Evolutionary conservation across 2,888 invertebrate genomes (phyloP).

Genomic region (Dynastes grantii): DNA sequence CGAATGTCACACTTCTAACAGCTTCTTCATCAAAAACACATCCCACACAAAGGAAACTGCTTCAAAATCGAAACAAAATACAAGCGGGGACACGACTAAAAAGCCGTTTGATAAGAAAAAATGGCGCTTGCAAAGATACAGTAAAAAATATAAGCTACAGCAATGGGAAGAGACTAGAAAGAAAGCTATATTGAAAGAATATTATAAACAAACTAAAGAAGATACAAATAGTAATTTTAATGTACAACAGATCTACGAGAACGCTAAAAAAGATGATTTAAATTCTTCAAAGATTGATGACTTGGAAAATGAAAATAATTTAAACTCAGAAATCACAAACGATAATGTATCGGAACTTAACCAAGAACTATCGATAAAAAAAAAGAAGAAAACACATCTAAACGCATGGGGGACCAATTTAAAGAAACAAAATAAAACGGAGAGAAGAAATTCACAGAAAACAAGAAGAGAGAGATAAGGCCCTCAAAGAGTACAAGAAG

Average conservation of each 20-base stretch:
- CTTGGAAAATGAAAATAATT: conserved; percentile 56
- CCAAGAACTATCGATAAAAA: conserved; percentile 53
- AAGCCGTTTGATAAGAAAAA: conserved; percentile 80
- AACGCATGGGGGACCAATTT: no score
- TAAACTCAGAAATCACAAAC: conserved; percentile 49
- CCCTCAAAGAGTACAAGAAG: conserved; percentile 79
- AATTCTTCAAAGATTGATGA: conserved; percentile 54
- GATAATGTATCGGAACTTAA: background rate
- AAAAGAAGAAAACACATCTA: conserved; percentile 66
- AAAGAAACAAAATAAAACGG: conserved; percentile 72
- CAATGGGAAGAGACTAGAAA: conserved; percentile 80
- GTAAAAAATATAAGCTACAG: conserved; percentile 79
- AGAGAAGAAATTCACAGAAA: conserved; percentile 71
- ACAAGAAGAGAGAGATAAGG: conserved; percentile 76
- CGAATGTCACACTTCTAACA: conserved; percentile 5
- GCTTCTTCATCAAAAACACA: conserved; percentile 23
- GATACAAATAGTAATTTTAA: conserved; percentile 69
- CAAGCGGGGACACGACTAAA: conserved; percentile 64
- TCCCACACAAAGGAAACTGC: conserved; percentile 16
- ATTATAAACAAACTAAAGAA: conserved; percentile 74
- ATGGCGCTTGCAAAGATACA: conserved; percentile 79
- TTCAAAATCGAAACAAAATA: conserved; percentile 13
- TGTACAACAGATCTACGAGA: conserved; percentile 72
- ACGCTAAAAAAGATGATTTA: conserved; percentile 57
- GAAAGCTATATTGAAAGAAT: conserved; percentile 73